phyloP scores from a whole-genome alignment of 1,140 invertebrate genomes.

The Camponotus floridanus region DNA sequence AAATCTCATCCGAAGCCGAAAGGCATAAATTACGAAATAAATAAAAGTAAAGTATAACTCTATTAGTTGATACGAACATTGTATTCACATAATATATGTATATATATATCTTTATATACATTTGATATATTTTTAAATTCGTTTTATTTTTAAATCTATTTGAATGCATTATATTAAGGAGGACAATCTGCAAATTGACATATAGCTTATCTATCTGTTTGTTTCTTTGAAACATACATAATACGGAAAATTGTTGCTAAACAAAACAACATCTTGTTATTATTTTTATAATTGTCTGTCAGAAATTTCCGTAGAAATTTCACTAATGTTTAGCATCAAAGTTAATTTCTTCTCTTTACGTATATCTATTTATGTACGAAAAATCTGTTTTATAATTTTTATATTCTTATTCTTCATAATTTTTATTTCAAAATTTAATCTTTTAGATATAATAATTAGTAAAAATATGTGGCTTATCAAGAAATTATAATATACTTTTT shows the following conservation, averaged over 20 bases:
- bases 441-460: neutral
- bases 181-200: neutral
- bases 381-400: no score
- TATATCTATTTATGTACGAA: neutral
- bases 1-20: no score
- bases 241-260: neutral
- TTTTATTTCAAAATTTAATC: neutral
- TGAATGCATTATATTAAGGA: neutral
- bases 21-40: no score
- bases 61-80: neutral
- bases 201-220: constrained; percentile 3
- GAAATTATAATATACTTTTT: no score
- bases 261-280: constrained; percentile 16
- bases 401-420: neutral
- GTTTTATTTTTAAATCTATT: neutral
- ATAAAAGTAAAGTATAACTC: neutral
- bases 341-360: neutral
- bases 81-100: no score
- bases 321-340: neutral
- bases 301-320: no score
- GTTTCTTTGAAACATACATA: neutral
- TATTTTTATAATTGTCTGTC: constrained; percentile 1
- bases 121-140: neutral
- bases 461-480: no score
- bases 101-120: no score